Percentiles rank a stretch among this genome's conserved stretches.
These are phyloP conservation scores for Brachionus rubens DNA, from an alignment of 1,140 invertebrate genomes.

Conservation along the genomic window DNA sequence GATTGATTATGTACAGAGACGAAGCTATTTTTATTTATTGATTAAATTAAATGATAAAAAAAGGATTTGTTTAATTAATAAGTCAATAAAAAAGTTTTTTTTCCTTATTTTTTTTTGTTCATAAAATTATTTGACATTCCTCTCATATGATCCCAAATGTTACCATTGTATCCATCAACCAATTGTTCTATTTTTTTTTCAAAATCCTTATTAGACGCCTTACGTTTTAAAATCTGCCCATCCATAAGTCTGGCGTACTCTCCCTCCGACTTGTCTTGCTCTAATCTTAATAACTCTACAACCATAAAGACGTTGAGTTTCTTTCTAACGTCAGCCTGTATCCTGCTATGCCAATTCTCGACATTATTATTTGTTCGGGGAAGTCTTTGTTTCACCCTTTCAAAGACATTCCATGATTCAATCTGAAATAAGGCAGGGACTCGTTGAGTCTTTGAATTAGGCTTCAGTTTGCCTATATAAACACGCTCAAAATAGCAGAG, in stretches of 20 bases:
- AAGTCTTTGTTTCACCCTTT: neutral
- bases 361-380: neutral
- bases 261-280: neutral
- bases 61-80: neutral
- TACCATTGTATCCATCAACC: constrained; percentile 1
- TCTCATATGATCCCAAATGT: neutral
- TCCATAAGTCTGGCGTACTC: neutral
- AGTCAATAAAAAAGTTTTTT: neutral
- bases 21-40: neutral
- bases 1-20: neutral
- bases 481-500: no score
- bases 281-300: neutral
- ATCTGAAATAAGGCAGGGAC: neutral
- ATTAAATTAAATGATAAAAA: neutral
- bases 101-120: neutral
- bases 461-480: no score
- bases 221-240: neutral
- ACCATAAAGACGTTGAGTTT: constrained; percentile 1
- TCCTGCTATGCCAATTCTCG: neutral
- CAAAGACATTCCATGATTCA: constrained; percentile 9
- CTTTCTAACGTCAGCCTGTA: neutral
- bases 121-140: neutral
- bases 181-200: constrained; percentile 3
- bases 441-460: neutral
- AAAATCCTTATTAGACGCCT: neutral